Conservation (phyloP, 2,888 invertebrate genomes). For the Hirtodrosophila alboralis region DNA sequence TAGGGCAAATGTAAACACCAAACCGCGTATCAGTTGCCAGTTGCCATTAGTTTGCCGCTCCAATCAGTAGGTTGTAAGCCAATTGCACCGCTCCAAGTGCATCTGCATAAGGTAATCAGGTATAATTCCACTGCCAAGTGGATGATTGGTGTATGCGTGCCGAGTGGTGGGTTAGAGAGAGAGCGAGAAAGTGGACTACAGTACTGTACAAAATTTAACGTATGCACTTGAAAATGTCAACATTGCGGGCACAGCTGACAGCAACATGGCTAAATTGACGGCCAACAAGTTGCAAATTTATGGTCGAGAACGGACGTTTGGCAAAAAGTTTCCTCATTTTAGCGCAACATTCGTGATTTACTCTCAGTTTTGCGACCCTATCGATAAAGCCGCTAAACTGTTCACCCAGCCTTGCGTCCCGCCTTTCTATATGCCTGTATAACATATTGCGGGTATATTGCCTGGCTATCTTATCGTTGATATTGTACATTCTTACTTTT, state of each 20-base stretch:
- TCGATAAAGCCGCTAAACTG: slow-evolving; percentile 28
- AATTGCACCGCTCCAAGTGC: slow-evolving; percentile 29
- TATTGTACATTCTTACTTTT: slow-evolving; percentile 64
- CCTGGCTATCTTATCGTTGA: slow-evolving; percentile 69
- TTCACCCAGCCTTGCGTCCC: too few relatives aligned
- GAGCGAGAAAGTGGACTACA: neutral
- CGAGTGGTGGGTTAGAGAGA: neutral
- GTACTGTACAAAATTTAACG: slow-evolving; percentile 8
- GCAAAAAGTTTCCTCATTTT: slow-evolving; percentile 32
- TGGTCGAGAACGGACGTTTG: slow-evolving; percentile 8
- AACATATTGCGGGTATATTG: slow-evolving; percentile 6
- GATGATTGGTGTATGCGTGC: slow-evolving; percentile 7
- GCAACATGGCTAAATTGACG: slow-evolving; percentile 8
- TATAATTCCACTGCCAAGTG: slow-evolving; percentile 51
- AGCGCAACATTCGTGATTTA: slow-evolving; percentile 39
- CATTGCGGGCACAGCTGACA: slow-evolving; percentile 5
- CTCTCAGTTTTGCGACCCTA: slow-evolving; percentile 11
- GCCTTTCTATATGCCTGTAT: neutral
- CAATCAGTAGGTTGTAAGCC: slow-evolving; percentile 6
- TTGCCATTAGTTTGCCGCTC: slow-evolving; percentile 8
- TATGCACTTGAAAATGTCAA: slow-evolving; percentile 23
- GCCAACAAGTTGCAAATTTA: slow-evolving; percentile 15
- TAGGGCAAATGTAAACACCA: slow-evolving; percentile 28
- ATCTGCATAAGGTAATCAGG: slow-evolving; percentile 41
- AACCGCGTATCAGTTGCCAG: slow-evolving; percentile 18